phyloP scores from a whole-genome alignment of 2,797 vertebrate genomes.

The Lutjanus argentimaculatus region DNA sequence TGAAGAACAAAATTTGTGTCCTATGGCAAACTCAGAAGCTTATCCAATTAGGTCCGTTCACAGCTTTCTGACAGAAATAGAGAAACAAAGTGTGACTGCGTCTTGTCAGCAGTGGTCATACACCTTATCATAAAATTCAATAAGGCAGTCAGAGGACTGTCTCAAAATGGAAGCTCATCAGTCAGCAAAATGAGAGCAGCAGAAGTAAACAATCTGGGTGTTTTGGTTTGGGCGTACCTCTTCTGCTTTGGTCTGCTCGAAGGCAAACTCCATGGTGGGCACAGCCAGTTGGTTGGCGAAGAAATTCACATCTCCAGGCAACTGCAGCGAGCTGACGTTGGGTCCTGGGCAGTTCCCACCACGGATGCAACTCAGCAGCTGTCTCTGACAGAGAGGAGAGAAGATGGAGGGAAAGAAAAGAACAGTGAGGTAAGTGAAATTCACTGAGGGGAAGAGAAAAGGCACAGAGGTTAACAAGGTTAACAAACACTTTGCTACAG shows the following conservation, averaged over 20 bases:
- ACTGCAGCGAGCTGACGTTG: slow-evolving; percentile 91
- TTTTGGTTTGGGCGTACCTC: slow-evolving; percentile 83
- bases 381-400: slow-evolving; percentile 86
- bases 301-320: slow-evolving; percentile 90
- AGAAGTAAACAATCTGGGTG: background rate
- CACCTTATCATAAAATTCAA: background rate
- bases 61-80: slow-evolving; percentile 5
- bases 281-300: slow-evolving; percentile 94
- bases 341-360: slow-evolving; percentile 84
- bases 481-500: background rate
- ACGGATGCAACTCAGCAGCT: slow-evolving; percentile 87
- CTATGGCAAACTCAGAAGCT: slow-evolving; percentile 24
- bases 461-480: background rate
- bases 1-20: slow-evolving; percentile 1
- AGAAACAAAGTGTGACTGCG: background rate
- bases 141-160: background rate
- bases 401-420: background rate
- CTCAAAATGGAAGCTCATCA: background rate
- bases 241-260: slow-evolving; percentile 86
- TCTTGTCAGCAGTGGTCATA: background rate
- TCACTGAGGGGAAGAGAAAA: background rate
- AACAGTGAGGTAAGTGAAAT: background rate
- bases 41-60: background rate
- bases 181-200: background rate
- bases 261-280: slow-evolving; percentile 90